Percentiles rank a stretch among this genome's conserved stretches.
Conservation (phyloP, 2,113 vertebrate genomes). For the Morone saxatilis region DNA sequence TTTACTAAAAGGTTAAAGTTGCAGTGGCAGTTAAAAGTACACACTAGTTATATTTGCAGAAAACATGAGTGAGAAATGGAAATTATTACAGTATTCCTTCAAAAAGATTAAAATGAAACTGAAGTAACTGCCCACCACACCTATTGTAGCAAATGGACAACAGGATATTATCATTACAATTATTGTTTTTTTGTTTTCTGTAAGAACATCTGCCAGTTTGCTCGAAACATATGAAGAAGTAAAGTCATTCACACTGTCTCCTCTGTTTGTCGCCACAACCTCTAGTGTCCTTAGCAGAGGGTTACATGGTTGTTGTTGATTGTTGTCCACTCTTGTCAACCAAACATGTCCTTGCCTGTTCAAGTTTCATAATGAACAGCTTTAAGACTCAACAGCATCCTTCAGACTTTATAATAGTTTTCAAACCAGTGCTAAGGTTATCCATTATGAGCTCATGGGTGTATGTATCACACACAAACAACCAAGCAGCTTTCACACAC, state of each 20-base stretch:
- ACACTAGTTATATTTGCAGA: background rate
- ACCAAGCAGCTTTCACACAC: background rate
- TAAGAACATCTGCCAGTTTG: background rate
- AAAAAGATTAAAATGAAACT: background rate
- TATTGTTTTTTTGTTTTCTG: background rate
- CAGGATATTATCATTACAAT: background rate
- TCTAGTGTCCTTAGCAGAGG: background rate
- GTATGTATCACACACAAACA: background rate
- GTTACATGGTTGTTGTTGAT: background rate
- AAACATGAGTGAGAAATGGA: background rate
- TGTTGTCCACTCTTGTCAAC: background rate
- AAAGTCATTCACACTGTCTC: background rate
- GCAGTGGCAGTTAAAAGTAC: background rate
- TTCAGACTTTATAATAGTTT: background rate
- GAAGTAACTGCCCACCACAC: background rate
- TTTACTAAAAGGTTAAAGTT: background rate
- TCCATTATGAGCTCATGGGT: background rate
- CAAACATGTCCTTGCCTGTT: background rate
- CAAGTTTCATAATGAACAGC: background rate
- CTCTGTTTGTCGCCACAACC: background rate
- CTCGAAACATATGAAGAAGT: background rate
- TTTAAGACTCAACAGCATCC: background rate
- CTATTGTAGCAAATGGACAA: background rate
- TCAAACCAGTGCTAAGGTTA: background rate
- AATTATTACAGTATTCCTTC: background rate